Evolutionary conservation across 2,888 invertebrate species (phyloP).

Genomic region (Beris morrisii): DNA sequence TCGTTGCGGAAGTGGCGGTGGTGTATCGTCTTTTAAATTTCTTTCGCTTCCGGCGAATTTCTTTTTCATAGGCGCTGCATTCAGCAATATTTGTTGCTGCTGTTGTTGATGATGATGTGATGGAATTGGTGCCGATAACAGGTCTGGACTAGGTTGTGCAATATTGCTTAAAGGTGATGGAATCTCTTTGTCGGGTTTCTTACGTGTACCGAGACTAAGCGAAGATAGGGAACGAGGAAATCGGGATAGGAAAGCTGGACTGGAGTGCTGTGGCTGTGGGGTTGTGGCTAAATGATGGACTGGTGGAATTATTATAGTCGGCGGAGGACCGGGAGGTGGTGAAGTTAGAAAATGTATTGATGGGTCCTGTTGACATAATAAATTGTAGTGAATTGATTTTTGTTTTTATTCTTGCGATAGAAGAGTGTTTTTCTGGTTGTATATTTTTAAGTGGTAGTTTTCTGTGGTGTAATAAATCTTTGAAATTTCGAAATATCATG

Average conservation of each 20-base stretch:
- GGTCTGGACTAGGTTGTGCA: slow-evolving; percentile 31
- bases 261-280: slow-evolving; percentile 48
- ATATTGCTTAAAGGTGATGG: slow-evolving; percentile 50
- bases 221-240: slow-evolving; percentile 57
- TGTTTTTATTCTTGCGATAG: slow-evolving; percentile 12
- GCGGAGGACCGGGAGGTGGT: slow-evolving; percentile 46
- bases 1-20: slow-evolving; percentile 62
- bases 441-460: not conserved
- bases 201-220: slow-evolving; percentile 54
- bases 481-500: too few species aligned
- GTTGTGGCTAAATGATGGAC: slow-evolving; percentile 41
- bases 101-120: slow-evolving; percentile 44
- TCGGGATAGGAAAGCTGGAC: slow-evolving; percentile 56
- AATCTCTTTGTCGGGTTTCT: slow-evolving; percentile 55
- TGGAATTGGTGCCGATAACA: slow-evolving; percentile 49
- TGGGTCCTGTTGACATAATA: slow-evolving; percentile 40
- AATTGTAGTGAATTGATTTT: slow-evolving; percentile 27
- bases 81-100: slow-evolving; percentile 44
- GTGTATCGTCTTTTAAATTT: slow-evolving; percentile 49
- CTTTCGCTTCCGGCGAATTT: slow-evolving; percentile 50
- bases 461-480: too few species aligned
- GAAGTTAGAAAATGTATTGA: slow-evolving; percentile 38
- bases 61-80: slow-evolving; percentile 48
- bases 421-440: slow-evolving; percentile 6
- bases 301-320: slow-evolving; percentile 46